Conservation (phyloP, 2,113 vertebrate genomes). For the Romanogobio albipinnatus region DNA sequence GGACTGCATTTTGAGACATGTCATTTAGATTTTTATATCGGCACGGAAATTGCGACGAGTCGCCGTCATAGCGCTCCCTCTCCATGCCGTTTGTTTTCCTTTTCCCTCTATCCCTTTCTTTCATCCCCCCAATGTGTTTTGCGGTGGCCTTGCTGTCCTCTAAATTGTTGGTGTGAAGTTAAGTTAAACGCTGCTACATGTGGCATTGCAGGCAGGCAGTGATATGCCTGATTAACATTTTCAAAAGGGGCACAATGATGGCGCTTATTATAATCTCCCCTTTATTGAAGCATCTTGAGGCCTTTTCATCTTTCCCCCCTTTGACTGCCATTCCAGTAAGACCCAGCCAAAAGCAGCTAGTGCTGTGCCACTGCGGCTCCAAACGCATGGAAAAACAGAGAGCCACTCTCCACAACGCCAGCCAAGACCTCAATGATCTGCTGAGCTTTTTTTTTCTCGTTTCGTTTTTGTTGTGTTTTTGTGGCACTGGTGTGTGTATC, state of each 20-base stretch:
- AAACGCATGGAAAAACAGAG: constrained; percentile 44
- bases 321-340: constrained; percentile 66
- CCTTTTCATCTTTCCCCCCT: constrained; percentile 74
- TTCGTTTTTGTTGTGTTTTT: background rate
- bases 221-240: constrained; percentile 93
- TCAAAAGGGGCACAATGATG: constrained; percentile 80
- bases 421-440: constrained; percentile 52
- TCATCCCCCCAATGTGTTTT: constrained; percentile 31
- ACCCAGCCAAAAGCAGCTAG: constrained; percentile 50
- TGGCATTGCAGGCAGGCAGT: constrained; percentile 80
- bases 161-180: constrained; percentile 78
- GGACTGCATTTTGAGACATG: constrained; percentile 47
- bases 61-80: background rate
- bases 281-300: constrained; percentile 87
- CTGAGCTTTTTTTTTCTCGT: constrained; percentile 24
- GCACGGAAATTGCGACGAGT: constrained; percentile 31
- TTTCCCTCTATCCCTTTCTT: background rate
- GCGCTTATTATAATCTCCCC: constrained; percentile 88
- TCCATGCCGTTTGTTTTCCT: constrained; percentile 2
- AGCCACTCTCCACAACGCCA: constrained; percentile 25
- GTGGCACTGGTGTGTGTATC: background rate
- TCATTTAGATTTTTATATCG: constrained; percentile 63
- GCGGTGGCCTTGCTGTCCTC: constrained; percentile 59
- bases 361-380: constrained; percentile 62
- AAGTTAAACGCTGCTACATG: constrained; percentile 74